A percentile compares a stretch with the other conserved stretches of the same genome.
Evolutionary conservation across 2,113 vertebrate genomes (phyloP).

Genomic region (Carassius auratus): DNA sequence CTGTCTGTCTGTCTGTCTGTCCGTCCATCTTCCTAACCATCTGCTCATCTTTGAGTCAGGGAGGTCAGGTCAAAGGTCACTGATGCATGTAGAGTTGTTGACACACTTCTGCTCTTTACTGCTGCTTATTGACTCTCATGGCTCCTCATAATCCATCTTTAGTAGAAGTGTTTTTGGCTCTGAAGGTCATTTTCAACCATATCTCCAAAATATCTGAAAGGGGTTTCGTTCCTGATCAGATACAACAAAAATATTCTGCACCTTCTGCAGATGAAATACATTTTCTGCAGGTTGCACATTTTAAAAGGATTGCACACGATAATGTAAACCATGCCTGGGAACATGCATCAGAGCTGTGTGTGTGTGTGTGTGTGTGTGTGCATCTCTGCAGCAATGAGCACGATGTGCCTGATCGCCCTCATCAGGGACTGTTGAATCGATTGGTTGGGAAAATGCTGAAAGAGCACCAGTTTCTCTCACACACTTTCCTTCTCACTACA

Average conservation of each 20-base stretch:
- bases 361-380: constrained; percentile 13
- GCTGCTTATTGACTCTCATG: background rate
- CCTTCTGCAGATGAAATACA: background rate
- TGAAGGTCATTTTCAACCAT: constrained; percentile 13
- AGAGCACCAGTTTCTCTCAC: constrained; percentile 48
- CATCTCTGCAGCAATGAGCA: constrained; percentile 41
- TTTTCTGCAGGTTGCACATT: background rate
- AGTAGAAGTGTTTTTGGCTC: background rate
- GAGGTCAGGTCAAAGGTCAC: background rate
- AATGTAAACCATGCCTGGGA: constrained; percentile 2
- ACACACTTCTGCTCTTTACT: background rate
- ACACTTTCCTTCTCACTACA: background rate
- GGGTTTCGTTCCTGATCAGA: background rate
- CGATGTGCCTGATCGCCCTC: constrained; percentile 55
- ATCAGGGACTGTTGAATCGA: constrained; percentile 57
- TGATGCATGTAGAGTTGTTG: background rate
- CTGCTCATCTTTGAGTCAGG: no score
- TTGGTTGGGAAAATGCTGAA: constrained; percentile 58
- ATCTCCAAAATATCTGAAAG: background rate
- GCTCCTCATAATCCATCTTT: background rate
- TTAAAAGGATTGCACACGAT: background rate
- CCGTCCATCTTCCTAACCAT: no score
- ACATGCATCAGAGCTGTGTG: background rate
- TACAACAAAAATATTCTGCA: no score
- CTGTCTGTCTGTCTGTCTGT: background rate